These are phyloP conservation scores for Cantharis nigra DNA, from an alignment of 2,888 invertebrate species.

Conservation along the genomic window DNA sequence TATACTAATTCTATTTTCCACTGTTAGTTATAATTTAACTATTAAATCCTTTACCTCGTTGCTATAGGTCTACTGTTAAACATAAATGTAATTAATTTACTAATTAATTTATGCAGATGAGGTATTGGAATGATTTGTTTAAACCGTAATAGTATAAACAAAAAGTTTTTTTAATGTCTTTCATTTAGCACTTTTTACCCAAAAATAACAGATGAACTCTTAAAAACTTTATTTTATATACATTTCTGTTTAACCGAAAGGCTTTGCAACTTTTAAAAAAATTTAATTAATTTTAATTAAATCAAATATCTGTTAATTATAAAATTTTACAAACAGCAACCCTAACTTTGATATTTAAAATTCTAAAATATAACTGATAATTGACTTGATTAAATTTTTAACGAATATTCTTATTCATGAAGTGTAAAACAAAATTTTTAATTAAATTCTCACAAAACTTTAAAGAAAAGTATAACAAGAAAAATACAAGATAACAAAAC, in stretches of 20 bases:
- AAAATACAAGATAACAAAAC: background rate
- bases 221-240: background rate
- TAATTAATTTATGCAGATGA: background rate
- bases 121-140: background rate
- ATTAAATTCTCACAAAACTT: background rate
- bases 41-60: background rate
- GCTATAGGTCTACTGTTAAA: background rate
- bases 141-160: background rate
- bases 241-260: background rate
- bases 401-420: background rate
- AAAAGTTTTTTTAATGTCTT: background rate
- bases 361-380: background rate
- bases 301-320: background rate
- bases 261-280: background rate
- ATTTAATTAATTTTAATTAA: background rate
- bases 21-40: background rate
- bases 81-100: background rate
- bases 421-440: background rate
- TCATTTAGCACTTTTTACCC: background rate
- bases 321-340: background rate
- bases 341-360: background rate
- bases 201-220: background rate
- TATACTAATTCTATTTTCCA: background rate
- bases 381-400: background rate
- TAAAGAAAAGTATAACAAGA: background rate